Conservation (phyloP, 2,113 vertebrate species). For the Pomatostomus ruficeps region DNA sequence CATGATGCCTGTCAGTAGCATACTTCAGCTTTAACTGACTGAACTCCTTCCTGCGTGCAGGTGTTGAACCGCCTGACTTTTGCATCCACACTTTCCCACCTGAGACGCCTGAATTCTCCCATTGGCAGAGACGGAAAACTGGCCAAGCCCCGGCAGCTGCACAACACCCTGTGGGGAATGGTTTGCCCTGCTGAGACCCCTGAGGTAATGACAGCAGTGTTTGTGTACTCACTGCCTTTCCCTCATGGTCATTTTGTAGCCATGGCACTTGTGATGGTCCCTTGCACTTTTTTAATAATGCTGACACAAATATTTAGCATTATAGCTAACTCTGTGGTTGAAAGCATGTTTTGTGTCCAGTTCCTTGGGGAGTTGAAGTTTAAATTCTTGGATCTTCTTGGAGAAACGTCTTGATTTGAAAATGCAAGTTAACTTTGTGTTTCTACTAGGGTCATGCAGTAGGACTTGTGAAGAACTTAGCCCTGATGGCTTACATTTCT, state of each 20-base stretch:
- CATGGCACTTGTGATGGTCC: background rate
- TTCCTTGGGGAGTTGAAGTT: background rate
- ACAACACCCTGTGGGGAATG: slow-evolving; percentile 98
- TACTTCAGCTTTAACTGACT: background rate
- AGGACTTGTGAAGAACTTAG: slow-evolving; percentile 97
- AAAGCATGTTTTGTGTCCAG: background rate
- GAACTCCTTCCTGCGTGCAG: slow-evolving; percentile 50
- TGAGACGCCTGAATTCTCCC: slow-evolving; percentile 93
- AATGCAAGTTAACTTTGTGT: background rate
- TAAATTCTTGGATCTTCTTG: background rate
- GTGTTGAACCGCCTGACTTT: slow-evolving; percentile 97
- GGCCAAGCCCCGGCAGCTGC: slow-evolving; percentile 94
- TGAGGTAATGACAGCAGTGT: slow-evolving; percentile 77
- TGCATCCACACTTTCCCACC: slow-evolving; percentile 93
- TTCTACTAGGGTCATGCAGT: slow-evolving; percentile 90
- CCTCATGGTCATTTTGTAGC: accelerated
- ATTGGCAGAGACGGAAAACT: slow-evolving; percentile 96
- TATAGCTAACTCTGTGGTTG: background rate
- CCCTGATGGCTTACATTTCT: slow-evolving; percentile 98
- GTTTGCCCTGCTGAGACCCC: slow-evolving; percentile 98
- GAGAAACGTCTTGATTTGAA: background rate
- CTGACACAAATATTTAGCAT: background rate
- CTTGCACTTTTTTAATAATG: background rate
- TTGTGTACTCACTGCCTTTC: background rate
- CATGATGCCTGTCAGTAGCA: background rate